Percentiles rank a stretch among this genome's conserved stretches.
Evolutionary conservation across 2,888 invertebrate genomes (phyloP).

Genomic region (Acrocera orbiculus): DNA sequence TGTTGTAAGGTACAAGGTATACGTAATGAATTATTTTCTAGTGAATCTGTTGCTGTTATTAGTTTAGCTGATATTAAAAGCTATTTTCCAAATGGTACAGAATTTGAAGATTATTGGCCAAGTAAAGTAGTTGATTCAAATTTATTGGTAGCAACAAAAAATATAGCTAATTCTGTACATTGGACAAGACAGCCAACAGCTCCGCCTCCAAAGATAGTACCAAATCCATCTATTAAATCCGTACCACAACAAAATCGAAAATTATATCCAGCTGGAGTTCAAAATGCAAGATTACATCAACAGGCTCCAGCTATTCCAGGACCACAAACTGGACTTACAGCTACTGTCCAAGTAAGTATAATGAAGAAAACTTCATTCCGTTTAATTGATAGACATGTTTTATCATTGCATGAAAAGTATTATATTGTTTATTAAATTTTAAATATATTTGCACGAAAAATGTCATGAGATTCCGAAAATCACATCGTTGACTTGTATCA

Average conservation of each 20-base stretch:
- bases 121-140: slow-evolving; percentile 73
- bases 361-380: too few species aligned
- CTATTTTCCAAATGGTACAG: slow-evolving; percentile 76
- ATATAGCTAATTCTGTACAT: slow-evolving; percentile 40
- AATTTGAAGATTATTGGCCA: slow-evolving; percentile 88
- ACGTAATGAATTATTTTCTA: slow-evolving; percentile 75
- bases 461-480: too few species aligned
- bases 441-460: too few species aligned
- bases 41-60: slow-evolving; percentile 79
- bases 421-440: too few species aligned
- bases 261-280: slow-evolving; percentile 13
- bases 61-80: slow-evolving; percentile 78
- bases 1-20: slow-evolving; percentile 91
- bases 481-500: too few species aligned
- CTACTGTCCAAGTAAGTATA: slow-evolving; percentile 18
- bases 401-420: too few species aligned
- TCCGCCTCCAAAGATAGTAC: slow-evolving; percentile 38
- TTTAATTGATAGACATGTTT: too few species aligned
- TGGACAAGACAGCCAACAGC: slow-evolving; percentile 65
- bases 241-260: slow-evolving; percentile 20
- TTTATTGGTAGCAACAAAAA: slow-evolving; percentile 51
- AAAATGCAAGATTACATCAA: slow-evolving; percentile 14
- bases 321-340: slow-evolving; percentile 23
- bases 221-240: slow-evolving; percentile 13
- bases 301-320: slow-evolving; percentile 4